phyloP scores from a whole-genome alignment of 1,140 invertebrate species.

The Drosophila tsacasi region DNA sequence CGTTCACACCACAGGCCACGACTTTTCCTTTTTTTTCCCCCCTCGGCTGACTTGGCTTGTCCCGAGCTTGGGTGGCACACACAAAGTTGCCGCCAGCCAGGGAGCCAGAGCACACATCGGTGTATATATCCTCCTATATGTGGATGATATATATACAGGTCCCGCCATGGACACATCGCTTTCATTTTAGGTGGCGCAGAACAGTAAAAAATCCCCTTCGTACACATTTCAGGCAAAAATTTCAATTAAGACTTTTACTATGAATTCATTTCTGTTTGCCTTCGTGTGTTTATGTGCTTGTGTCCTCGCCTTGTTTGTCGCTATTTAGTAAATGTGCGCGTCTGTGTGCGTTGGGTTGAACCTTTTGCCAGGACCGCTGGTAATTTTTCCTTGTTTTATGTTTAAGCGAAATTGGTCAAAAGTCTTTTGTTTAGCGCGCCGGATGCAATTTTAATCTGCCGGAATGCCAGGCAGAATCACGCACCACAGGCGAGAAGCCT shows the following conservation, averaged over 20 bases:
- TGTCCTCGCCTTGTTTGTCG: constrained; percentile 46
- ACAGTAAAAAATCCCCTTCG: constrained; percentile 65
- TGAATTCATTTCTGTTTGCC: constrained; percentile 71
- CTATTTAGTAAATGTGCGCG: constrained; percentile 31
- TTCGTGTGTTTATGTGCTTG: constrained; percentile 31
- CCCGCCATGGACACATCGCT: constrained; percentile 58
- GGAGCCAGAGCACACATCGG: constrained; percentile 23
- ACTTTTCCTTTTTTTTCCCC: constrained; percentile 61
- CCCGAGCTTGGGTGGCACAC: constrained; percentile 53
- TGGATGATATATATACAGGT: constrained; percentile 51
- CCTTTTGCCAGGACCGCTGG: constrained; percentile 39
- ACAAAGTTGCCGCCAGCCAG: constrained; percentile 59
- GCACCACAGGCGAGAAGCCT: constrained; percentile 12
- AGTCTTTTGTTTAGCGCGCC: constrained; percentile 73
- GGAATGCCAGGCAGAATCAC: constrained; percentile 59
- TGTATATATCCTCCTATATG: constrained; percentile 37
- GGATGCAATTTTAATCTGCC: constrained; percentile 83
- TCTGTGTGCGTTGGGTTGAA: constrained; percentile 45
- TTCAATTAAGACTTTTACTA: constrained; percentile 82
- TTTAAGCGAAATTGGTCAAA: constrained; percentile 67
- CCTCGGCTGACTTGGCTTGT: constrained; percentile 23
- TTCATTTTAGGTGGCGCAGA: constrained; percentile 70
- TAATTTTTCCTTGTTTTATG: constrained; percentile 66
- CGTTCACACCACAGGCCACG: constrained; percentile 55
- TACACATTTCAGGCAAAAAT: constrained; percentile 77